These are phyloP conservation scores for Erpetoichthys calabaricus DNA, from an alignment of 2,797 vertebrate species.

Conservation along the genomic window DNA sequence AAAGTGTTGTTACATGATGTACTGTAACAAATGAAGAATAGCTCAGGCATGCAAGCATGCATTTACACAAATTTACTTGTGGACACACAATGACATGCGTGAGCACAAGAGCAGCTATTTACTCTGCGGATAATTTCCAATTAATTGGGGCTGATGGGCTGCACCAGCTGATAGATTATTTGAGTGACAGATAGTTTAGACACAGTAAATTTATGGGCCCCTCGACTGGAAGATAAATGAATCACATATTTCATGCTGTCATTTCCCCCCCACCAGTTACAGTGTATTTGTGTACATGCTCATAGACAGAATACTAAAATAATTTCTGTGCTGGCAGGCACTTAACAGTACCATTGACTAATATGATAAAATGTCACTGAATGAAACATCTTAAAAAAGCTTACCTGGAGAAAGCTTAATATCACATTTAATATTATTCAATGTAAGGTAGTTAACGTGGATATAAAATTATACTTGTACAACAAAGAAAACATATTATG, in stretches of 20 bases:
- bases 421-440: too few species aligned
- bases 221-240: slow-evolving; percentile 50
- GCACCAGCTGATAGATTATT: slow-evolving; percentile 48
- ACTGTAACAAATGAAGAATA: slow-evolving; percentile 41
- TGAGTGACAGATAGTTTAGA: slow-evolving; percentile 41
- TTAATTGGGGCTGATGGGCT: slow-evolving; percentile 60
- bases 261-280: slow-evolving; percentile 38
- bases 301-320: slow-evolving; percentile 32
- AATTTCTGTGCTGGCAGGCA: slow-evolving; percentile 35
- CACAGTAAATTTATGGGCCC: slow-evolving; percentile 46
- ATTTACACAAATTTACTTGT: neutral
- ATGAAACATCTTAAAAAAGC: too few species aligned
- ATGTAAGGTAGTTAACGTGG: too few species aligned
- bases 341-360: slow-evolving; percentile 16
- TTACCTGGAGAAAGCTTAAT: too few species aligned
- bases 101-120: slow-evolving; percentile 41
- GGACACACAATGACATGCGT: slow-evolving; percentile 19
- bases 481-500: too few species aligned
- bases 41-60: neutral
- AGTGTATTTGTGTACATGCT: slow-evolving; percentile 34
- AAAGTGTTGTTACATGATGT: slow-evolving; percentile 36
- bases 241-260: slow-evolving; percentile 56
- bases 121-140: slow-evolving; percentile 64
- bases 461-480: too few species aligned
- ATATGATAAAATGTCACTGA: too few species aligned